Evolutionary conservation across 2,888 invertebrate genomes (phyloP), one percentile per base, ranked within the genome.

Genomic region (Lasioglossum morio): DNA sequence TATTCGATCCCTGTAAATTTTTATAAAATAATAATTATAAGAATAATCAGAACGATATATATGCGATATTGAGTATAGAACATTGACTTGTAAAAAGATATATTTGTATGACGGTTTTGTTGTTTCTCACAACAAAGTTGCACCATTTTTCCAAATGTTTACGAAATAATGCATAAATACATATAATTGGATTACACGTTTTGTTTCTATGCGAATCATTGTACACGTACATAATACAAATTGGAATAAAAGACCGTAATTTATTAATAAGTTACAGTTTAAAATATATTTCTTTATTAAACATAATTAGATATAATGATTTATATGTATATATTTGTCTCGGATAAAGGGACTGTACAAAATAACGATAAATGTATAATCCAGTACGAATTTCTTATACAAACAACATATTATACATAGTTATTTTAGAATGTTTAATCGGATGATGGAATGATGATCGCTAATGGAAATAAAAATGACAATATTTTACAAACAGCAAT

Each of bases 311-410:
- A 79, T 70, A 66, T 46, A 77, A 81, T 34, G 53, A n/a, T 57
- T n/a, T n/a, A n/a, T 57, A 57, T n/a, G 12, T 57, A 57, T n/a
- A 12, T 57, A 4, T n/a, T n/a, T 27, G 72, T 79, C 57, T 74
- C 23, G 80, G 63, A 76, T 81, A 53, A 87, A 78, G 78, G 78
- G 69, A 66, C 57, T 87, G 85, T 89, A 88, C 84, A 91, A 91
- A 91, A 91, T 89, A 92, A 88, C 86, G 81, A 90, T 90, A 92
- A 84, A 77, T 91, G 92, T 92, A 93, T 92, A 92, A 84, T 90
- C 85, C 84, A 91, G 82, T 91, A 85, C 86, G 81, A 90, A 87
- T 89, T 78, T 90, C 87, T 90, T 92, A 91, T 91, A 91, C 87
- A 92, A 90, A 92, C 86, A 88, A 85, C 66, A 72, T 92, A 91